Conservation (phyloP, 2,113 vertebrate species). For the Tragulus kanchil region DNA sequence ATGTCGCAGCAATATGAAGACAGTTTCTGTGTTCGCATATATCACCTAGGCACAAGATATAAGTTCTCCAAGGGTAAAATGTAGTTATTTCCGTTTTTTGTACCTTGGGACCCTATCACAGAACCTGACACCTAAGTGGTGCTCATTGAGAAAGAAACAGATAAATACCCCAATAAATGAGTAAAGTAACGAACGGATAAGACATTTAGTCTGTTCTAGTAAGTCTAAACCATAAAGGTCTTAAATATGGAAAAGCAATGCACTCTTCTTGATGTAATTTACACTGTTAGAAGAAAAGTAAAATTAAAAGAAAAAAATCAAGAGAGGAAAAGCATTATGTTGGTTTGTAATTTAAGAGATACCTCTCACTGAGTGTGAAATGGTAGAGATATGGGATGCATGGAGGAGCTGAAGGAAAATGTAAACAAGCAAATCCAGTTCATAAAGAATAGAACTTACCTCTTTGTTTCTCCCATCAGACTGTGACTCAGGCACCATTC, state of each 20-base stretch:
- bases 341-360: background rate
- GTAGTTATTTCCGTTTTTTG: background rate
- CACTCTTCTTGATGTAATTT: background rate
- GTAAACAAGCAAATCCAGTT: background rate
- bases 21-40: background rate
- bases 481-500: background rate
- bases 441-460: background rate
- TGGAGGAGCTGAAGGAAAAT: background rate
- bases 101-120: background rate
- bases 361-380: background rate
- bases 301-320: background rate
- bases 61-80: background rate
- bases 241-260: background rate
- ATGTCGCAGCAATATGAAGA: background rate
- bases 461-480: background rate
- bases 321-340: background rate
- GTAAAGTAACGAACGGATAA: background rate
- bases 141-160: background rate
- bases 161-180: background rate
- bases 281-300: background rate
- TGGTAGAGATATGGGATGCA: background rate
- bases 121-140: background rate
- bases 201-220: background rate
- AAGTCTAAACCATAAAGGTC: background rate
- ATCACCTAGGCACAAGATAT: background rate